Evolutionary conservation across 2,797 vertebrate genomes (phyloP), one percentile per base, ranked within the genome.

Genomic region (Ptychadena robeensis): DNA sequence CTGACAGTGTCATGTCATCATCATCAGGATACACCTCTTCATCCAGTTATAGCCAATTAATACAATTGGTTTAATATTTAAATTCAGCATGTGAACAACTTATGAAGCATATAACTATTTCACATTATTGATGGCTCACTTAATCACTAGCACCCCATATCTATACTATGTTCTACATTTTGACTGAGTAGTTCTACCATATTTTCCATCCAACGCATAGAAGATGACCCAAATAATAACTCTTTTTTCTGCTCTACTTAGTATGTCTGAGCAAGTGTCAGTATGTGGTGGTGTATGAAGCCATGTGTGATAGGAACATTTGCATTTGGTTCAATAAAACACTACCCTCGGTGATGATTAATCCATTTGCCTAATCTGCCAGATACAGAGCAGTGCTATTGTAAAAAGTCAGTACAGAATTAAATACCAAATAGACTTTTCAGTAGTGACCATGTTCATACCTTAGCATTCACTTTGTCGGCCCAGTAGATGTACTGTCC

Each of bases 401-500:
- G n/a, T n/a, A n/a, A n/a, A n/a, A n/a, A n/a, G n/a, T 18, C 15
- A 53, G 5, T 53, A 18, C 44, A 53, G 6, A 53, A 8, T 8
- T 22, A 53, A 22, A 53, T 53, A 53, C 22, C 44, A n/a, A 7
- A 6, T 22, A 38, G 3, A 9, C 18, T 7, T 53, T 34, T 10
- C 78, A 83, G 63, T 32, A 1, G 12, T 64, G 9, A n/a, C n/a
- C n/a, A 3, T 12, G 53, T 28, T 90, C 89, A 65, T 88, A 94
- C 93, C 88, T 64, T 80, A 14, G 71, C 89, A 5, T 90, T 93
- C n/a, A 90, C 86, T 86, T 88, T 92, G 74, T 90, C 92, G 88
- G 90, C 87, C 93, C 93, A 94, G 86, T 94, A 94, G 38, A 95
- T 89, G 70, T 76, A 89, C 2, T 88, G 90, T 57, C 93, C 92